These are phyloP conservation scores for Brachymystax lenok DNA, from an alignment of 2,797 vertebrate species.

Conservation along the genomic window DNA sequence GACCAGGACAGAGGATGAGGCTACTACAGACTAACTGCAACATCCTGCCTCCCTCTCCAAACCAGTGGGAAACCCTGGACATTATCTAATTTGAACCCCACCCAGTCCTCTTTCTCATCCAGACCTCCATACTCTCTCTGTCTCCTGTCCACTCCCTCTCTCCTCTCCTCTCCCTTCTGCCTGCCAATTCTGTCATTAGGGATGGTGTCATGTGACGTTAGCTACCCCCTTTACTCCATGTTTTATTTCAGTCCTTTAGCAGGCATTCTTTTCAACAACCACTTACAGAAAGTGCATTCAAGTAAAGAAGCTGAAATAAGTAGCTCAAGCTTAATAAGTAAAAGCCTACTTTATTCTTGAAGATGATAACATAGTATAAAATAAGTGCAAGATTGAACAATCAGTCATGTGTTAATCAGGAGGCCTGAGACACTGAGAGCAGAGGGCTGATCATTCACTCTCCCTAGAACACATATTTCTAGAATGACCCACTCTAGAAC, in stretches of 20 bases:
- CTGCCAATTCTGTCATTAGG: constrained; percentile 50
- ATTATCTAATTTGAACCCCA: background rate
- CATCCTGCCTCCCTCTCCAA: too few species aligned
- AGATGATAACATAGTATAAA: too few species aligned
- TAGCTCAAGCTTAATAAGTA: too few species aligned
- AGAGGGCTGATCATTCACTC: background rate
- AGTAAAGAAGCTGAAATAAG: too few species aligned
- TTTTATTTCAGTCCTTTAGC: constrained; percentile 34
- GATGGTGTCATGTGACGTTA: constrained; percentile 38
- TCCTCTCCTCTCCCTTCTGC: constrained; percentile 11
- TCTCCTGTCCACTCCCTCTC: background rate
- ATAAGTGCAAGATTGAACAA: too few species aligned
- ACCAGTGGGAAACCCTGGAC: background rate
- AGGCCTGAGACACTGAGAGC: constrained; percentile 1
- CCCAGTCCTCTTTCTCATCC: too few species aligned
- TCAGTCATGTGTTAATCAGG: background rate
- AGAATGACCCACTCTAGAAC: too few species aligned
- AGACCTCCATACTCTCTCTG: background rate
- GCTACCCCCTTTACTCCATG: constrained; percentile 32
- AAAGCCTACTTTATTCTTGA: too few species aligned
- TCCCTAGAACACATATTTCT: constrained; percentile 3
- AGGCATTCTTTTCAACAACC: background rate
- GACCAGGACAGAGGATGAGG: too few species aligned
- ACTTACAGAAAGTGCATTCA: too few species aligned
- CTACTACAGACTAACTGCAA: too few species aligned